Conservation (phyloP, 2,797 vertebrate species). For the Otolemur crassicaudatus region DNA sequence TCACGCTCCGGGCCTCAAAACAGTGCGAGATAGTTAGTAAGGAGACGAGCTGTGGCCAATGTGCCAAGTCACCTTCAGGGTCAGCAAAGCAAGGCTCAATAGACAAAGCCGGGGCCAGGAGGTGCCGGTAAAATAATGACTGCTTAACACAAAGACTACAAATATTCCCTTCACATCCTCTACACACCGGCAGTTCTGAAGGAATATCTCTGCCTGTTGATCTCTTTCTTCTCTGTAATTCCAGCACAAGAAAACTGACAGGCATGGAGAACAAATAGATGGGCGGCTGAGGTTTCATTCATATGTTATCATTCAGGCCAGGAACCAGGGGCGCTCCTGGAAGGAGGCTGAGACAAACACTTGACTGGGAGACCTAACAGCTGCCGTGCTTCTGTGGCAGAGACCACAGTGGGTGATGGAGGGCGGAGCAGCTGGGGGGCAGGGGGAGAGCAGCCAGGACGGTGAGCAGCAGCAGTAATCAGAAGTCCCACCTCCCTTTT, state of each 20-base stretch:
- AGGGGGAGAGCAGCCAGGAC: not conserved
- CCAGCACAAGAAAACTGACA: conserved; percentile 16
- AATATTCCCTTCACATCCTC: conserved; percentile 31
- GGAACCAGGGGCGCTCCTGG: not conserved
- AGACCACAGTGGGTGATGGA: not conserved
- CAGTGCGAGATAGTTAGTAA: not conserved
- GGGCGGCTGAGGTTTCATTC: conserved; percentile 9
- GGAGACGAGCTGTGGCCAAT: not conserved
- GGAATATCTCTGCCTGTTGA: conserved; percentile 19
- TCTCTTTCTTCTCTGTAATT: conserved; percentile 51
- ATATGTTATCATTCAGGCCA: not conserved
- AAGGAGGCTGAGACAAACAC: not conserved
- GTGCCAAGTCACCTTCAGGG: not conserved
- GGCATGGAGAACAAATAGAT: conserved; percentile 1
- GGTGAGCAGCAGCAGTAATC: not conserved
- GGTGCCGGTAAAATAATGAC: not conserved
- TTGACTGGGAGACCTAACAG: not conserved
- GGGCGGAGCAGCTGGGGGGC: too few species aligned
- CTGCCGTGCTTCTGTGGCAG: not conserved
- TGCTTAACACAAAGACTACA: not conserved
- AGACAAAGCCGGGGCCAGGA: rapidly evolving
- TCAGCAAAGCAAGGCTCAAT: not conserved
- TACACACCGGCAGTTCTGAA: not conserved
- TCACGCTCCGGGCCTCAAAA: not conserved
- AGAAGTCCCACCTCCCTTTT: not conserved